Conservation (phyloP, 2,797 vertebrate species). For the Poeciliopsis gracilis region DNA sequence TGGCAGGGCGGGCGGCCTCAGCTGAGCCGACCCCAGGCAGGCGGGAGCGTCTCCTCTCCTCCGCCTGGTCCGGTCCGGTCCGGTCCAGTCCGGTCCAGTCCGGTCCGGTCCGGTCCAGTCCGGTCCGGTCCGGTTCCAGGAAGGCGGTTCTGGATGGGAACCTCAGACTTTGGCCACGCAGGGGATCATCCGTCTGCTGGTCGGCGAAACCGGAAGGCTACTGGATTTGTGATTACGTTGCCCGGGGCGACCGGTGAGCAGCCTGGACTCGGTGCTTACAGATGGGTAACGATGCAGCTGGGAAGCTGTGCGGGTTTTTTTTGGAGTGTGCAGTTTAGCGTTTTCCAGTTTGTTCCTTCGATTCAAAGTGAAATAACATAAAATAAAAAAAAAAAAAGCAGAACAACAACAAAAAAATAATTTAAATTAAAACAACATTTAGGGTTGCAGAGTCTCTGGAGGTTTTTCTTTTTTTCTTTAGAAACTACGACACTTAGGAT, state of each 20-base stretch:
- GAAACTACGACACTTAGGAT: constrained; percentile 62
- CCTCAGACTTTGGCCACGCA: constrained; percentile 38
- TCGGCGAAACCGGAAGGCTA: constrained; percentile 48
- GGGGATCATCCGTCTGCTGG: constrained; percentile 26
- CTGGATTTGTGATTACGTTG: neutral
- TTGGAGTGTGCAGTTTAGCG: constrained; percentile 27
- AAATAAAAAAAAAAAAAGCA: neutral
- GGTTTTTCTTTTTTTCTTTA: constrained; percentile 7
- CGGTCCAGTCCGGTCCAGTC: too few relatives aligned
- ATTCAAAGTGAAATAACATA: constrained; percentile 41
- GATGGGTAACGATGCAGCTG: constrained; percentile 22
- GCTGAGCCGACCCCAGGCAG: constrained; percentile 10
- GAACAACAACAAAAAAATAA: constrained; percentile 48
- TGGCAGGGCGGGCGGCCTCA: constrained; percentile 46
- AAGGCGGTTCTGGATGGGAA: constrained; percentile 29
- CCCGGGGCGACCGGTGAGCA: neutral
- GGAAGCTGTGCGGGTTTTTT: constrained; percentile 23
- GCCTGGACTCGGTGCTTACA: constrained; percentile 23
- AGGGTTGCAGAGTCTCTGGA: constrained; percentile 55
- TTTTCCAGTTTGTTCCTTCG: constrained; percentile 51
- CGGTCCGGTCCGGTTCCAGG: constrained; percentile 10
- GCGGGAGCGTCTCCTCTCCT: constrained; percentile 2
- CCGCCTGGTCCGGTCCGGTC: neutral
- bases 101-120: neutral
- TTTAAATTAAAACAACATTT: constrained; percentile 50